Evolutionary conservation across 2,888 invertebrate genomes (phyloP), one percentile per base, ranked within the genome.

Genomic region (Eulithis testata): DNA sequence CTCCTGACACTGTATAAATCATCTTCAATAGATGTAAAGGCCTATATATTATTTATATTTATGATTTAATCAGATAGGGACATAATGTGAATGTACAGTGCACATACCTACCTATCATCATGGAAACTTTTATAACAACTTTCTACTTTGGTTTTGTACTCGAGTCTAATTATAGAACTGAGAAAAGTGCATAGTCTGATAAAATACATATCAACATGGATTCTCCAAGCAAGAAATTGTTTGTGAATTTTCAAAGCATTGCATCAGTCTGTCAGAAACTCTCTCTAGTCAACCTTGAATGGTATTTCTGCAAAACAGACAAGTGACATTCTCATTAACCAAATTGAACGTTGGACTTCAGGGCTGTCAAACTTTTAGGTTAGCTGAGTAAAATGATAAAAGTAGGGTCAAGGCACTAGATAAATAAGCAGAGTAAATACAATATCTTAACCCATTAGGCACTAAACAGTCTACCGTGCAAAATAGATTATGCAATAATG

Each of bases 321-420:
- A 80, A 87, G 79, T 84, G 86, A 84, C 85, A 87, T 76, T 82
- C 80, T 72, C 76, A 77, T 78, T 88, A 21, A 21, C 21, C 21
- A 21, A 21, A 21, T 21, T 21, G 90, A 88, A 88, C 87, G 86
- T 91, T 90, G 90, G 87, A 91, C 90, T 87, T 84, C 79, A 77
- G 77, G 80, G 69, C 78, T 88, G 90, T 89, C 90, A 91, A 85
- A 84, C 84, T 91, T 92, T 76, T 87, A 92, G 92, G 92, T 92
- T 92, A 92, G 85, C 78, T 72, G 67, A 70, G 70, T 75, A 72
- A 68, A 72, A 80, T 68, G 79, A 80, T 76, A 69, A 53, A 59
- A 54, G 60, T 66, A 49, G 68, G 37, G 40, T 63, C 71, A 75
- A 77, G 74, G 77, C 70, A 76, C 69, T 73, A 77, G 71, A 71